These are phyloP conservation scores for Calameuta idolon DNA, from an alignment of 2,888 invertebrate species.

Conservation along the genomic window DNA sequence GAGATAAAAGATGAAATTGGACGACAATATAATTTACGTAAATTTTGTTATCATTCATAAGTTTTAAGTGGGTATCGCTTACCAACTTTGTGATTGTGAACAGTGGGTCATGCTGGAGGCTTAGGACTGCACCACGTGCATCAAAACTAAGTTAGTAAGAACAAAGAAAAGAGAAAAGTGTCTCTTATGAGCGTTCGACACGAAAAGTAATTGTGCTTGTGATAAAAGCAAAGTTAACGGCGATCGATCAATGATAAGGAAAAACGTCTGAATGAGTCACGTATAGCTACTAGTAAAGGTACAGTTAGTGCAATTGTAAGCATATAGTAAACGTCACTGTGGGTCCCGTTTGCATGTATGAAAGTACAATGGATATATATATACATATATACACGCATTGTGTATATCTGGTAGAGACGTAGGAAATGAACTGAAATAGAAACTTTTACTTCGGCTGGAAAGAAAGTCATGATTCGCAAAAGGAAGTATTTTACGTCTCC, in stretches of 20 bases:
- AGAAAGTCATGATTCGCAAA: slow-evolving; percentile 33
- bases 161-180: too few relatives aligned
- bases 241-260: not conserved
- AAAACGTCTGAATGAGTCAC: not conserved
- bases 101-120: too few relatives aligned
- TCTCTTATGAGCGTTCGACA: too few relatives aligned
- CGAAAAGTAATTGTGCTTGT: too few relatives aligned
- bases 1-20: not conserved
- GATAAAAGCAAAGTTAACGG: too few relatives aligned
- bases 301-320: not conserved
- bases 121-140: too few relatives aligned
- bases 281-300: not conserved
- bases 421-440: slow-evolving; percentile 15
- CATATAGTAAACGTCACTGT: not conserved
- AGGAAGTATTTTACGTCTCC: slow-evolving; percentile 32
- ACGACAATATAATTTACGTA: not conserved
- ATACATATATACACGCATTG: not conserved
- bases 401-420: not conserved
- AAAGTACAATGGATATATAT: not conserved
- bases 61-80: too few relatives aligned
- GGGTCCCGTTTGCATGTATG: not conserved
- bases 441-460: slow-evolving; percentile 34
- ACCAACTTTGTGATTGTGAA: too few relatives aligned
- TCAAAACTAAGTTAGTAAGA: too few relatives aligned
- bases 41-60: not conserved